A percentile compares a stretch with the other conserved stretches of the same genome.
Conservation (phyloP, 2,797 vertebrate species). For the Apogon talboti region DNA sequence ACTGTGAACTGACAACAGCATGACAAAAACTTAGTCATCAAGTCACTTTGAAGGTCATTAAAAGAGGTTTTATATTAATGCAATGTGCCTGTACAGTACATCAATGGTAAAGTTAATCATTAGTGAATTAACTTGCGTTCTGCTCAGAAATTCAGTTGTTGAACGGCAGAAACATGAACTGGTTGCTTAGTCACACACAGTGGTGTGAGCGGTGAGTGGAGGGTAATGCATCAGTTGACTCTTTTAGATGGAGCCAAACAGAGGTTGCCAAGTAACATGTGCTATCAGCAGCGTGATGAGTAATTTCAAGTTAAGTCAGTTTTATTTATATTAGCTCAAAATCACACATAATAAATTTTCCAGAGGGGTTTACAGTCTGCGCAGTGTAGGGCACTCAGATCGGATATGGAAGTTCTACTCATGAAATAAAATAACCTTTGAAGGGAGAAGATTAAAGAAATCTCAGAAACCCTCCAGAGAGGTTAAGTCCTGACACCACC, state of each 20-base stretch:
- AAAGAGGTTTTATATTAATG: too few species aligned
- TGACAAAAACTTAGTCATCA: too few species aligned
- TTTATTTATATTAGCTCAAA: neutral
- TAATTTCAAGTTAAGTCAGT: slow-evolving; percentile 1
- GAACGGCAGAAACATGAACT: neutral
- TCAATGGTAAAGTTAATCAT: slow-evolving; percentile 1
- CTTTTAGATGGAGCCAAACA: slow-evolving; percentile 5
- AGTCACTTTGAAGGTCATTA: neutral
- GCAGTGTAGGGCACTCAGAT: too few species aligned
- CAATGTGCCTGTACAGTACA: too few species aligned
- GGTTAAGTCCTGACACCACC: too few species aligned
- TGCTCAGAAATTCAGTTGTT: neutral
- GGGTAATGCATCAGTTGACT: neutral
- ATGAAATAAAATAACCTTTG: too few species aligned
- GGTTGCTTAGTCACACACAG: neutral
- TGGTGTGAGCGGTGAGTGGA: neutral
- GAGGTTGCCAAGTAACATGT: neutral
- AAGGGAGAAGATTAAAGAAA: too few species aligned
- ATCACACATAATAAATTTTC: too few species aligned
- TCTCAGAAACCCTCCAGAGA: too few species aligned
- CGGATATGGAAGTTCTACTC: too few species aligned
- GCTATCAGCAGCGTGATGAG: neutral
- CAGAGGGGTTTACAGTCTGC: too few species aligned
- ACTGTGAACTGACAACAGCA: too few species aligned
- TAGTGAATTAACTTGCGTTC: slow-evolving; percentile 1